Evolutionary conservation across 2,797 vertebrate species (phyloP).

Genomic region (Mormyrops boulengeri): DNA sequence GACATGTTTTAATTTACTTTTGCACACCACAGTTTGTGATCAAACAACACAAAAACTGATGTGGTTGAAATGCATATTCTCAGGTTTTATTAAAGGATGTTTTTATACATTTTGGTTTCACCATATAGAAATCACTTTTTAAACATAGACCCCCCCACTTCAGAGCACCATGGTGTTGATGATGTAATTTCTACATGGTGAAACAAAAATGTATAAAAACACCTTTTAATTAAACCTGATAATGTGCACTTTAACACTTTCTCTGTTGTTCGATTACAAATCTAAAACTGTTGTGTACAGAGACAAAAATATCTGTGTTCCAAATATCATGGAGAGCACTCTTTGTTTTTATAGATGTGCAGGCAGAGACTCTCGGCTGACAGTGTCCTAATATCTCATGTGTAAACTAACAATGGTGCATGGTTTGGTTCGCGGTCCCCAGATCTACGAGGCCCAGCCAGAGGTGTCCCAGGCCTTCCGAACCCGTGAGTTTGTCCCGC

Average conservation of each 20-base stretch:
- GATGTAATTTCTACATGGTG: neutral
- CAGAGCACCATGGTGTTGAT: neutral
- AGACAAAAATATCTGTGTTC: neutral
- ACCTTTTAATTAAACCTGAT: neutral
- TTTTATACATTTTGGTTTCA: neutral
- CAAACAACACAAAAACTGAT: neutral
- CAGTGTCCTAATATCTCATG: neutral
- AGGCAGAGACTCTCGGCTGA: neutral
- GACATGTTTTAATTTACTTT: neutral
- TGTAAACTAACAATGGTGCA: neutral
- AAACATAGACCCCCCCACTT: neutral
- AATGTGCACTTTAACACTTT: neutral
- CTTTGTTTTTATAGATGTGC: neutral
- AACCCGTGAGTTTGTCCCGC: constrained; percentile 68
- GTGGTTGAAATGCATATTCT: neutral
- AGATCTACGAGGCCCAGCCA: constrained; percentile 89
- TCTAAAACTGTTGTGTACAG: neutral
- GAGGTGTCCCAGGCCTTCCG: constrained; percentile 75
- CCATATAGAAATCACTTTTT: neutral
- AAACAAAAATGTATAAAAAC: neutral
- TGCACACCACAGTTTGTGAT: neutral
- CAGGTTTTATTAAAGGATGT: neutral
- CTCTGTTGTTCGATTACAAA: neutral
- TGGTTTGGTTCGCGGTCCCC: neutral
- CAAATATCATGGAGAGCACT: neutral